Conservation (phyloP, 53 echinoderm and acorn worm species). For the Hippasteria phrygiana region DNA sequence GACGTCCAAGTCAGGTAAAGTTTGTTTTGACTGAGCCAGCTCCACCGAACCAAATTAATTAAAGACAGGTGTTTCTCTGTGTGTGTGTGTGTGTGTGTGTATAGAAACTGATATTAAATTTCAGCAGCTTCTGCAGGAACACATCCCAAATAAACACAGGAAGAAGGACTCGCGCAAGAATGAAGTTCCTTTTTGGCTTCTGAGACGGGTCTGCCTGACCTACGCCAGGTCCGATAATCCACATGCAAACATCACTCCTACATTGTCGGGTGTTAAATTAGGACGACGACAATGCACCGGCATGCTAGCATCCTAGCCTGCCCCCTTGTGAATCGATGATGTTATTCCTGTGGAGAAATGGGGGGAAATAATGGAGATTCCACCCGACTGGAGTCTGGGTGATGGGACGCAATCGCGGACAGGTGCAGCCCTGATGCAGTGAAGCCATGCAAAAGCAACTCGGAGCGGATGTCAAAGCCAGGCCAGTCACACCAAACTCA, state of each 20-base stretch:
- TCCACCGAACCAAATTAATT: constrained; percentile 17
- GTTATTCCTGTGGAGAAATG: constrained; percentile 69
- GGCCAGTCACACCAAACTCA: constrained; percentile 61
- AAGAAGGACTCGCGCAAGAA: neutral
- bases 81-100: neutral
- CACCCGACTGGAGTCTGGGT: constrained; percentile 19
- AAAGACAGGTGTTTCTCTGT: constrained; percentile 52
- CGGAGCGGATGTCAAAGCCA: constrained; percentile 16
- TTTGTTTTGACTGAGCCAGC: constrained; percentile 47
- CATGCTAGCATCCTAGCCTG: neutral
- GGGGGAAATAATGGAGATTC: constrained; percentile 65
- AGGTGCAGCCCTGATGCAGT: constrained; percentile 53
- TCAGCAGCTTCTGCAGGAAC: constrained; percentile 8
- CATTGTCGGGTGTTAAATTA: constrained; percentile 49
- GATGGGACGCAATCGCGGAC: constrained; percentile 38
- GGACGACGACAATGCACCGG: constrained; percentile 26
- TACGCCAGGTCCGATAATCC: constrained; percentile 19
- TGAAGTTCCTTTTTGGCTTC: neutral
- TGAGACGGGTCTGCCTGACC: neutral
- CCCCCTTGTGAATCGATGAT: constrained; percentile 43
- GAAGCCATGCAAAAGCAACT: constrained; percentile 32
- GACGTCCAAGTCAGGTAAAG: constrained; percentile 26
- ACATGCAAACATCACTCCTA: constrained; percentile 61
- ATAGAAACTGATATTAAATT: constrained; percentile 33
- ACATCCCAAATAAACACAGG: neutral